Conservation (phyloP, 2,113 vertebrate genomes). For the Heterotilapia buettikoferi region DNA sequence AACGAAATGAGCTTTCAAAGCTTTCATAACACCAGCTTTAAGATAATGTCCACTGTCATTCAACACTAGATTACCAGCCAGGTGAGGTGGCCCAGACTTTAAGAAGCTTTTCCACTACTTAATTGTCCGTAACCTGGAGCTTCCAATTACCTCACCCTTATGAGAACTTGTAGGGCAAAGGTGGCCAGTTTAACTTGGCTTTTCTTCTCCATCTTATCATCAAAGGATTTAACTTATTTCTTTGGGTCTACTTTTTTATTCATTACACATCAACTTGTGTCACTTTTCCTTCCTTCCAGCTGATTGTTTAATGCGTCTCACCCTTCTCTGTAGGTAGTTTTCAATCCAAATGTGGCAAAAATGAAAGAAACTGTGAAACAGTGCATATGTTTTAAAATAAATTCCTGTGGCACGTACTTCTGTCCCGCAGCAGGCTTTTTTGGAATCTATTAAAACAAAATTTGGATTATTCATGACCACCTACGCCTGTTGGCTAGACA, state of each 20-base stretch:
- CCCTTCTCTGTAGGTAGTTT: background rate
- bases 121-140: background rate
- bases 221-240: background rate
- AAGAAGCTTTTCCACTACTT: background rate
- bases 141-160: background rate
- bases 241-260: background rate
- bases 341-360: background rate
- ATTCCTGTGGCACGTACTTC: background rate
- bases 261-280: background rate
- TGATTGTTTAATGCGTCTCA: background rate
- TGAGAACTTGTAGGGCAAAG: background rate
- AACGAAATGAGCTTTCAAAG: background rate
- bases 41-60: background rate
- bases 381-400: background rate
- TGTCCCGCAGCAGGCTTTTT: background rate
- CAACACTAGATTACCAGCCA: background rate
- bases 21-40: background rate
- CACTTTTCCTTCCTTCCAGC: background rate
- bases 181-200: background rate
- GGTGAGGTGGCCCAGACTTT: background rate
- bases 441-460: background rate
- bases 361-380: background rate
- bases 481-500: background rate
- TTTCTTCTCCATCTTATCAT: too few relatives aligned
- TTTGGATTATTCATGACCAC: background rate